A percentile compares a stretch with the other conserved stretches of the same genome.
Evolutionary conservation across 2,888 invertebrate species (phyloP).

Genomic region (Sinohyriopsis cumingii): DNA sequence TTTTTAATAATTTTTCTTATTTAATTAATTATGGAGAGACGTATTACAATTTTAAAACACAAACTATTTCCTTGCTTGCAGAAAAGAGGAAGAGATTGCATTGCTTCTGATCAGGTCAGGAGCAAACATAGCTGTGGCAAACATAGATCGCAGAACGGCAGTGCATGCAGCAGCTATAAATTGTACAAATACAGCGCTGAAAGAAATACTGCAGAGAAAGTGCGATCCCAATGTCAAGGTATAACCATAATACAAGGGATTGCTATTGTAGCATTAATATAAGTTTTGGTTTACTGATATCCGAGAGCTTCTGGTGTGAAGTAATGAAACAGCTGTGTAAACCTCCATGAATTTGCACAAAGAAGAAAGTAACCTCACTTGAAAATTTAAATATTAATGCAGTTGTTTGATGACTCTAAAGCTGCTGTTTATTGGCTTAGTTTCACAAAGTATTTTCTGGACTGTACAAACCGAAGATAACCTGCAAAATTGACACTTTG

Average conservation of each 20-base stretch:
- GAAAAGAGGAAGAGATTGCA: slow-evolving; percentile 76
- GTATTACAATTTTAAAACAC: not conserved
- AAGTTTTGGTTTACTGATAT: too few relatives aligned
- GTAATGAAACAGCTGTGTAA: too few relatives aligned
- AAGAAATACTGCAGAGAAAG: slow-evolving; percentile 79
- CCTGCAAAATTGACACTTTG: too few relatives aligned
- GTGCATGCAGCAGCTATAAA: slow-evolving; percentile 89
- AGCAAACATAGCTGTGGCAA: slow-evolving; percentile 81
- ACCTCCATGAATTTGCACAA: too few relatives aligned
- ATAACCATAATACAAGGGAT: slow-evolving; percentile 7
- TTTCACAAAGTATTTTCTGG: too few relatives aligned
- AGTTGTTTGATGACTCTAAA: too few relatives aligned
- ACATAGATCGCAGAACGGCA: slow-evolving; percentile 84
- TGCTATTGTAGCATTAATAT: not conserved
- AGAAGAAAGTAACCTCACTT: too few relatives aligned
- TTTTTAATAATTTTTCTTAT: not conserved
- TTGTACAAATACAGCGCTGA: slow-evolving; percentile 83
- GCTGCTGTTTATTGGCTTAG: too few relatives aligned
- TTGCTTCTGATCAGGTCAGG: slow-evolving; percentile 81
- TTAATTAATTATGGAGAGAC: not conserved
- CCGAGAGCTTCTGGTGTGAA: too few relatives aligned
- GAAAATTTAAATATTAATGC: too few relatives aligned
- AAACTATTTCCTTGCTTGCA: slow-evolving; percentile 35
- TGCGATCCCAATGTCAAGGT: slow-evolving; percentile 81
- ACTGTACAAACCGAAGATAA: too few relatives aligned